Percentiles rank a stretch among this genome's conserved stretches.
Conservation (phyloP, 2,797 vertebrate genomes). For the Takifugu rubripes region DNA sequence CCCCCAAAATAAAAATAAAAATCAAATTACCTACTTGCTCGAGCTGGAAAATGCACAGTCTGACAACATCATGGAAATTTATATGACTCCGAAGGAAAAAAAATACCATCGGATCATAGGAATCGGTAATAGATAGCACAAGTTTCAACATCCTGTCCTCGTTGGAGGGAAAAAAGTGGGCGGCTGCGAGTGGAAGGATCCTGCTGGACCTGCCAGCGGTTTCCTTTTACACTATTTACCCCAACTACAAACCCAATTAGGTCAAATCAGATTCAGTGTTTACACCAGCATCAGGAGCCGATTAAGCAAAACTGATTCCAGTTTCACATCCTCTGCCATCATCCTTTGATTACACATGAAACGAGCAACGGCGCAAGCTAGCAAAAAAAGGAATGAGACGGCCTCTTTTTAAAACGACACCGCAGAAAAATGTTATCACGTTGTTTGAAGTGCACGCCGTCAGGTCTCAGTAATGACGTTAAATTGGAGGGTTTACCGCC, state of each 20-base stretch:
- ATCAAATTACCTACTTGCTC: constrained; percentile 50
- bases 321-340: constrained; percentile 51
- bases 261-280: constrained; percentile 70
- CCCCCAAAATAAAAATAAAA: constrained; percentile 12
- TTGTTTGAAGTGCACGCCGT: too few species aligned
- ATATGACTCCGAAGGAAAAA: constrained; percentile 44
- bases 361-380: constrained; percentile 9
- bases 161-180: constrained; percentile 20
- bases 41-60: constrained; percentile 34
- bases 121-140: constrained; percentile 14
- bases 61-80: constrained; percentile 49
- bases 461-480: too few species aligned
- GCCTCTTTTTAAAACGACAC: too few species aligned
- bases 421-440: too few species aligned
- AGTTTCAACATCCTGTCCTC: constrained; percentile 31
- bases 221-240: constrained; percentile 71
- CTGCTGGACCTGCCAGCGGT: constrained; percentile 55
- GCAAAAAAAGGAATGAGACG: background rate
- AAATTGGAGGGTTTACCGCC: too few species aligned
- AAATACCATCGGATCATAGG: constrained; percentile 11
- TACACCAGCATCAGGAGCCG: constrained; percentile 67
- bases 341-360: too few species aligned
- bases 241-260: constrained; percentile 72
- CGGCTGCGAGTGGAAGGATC: constrained; percentile 18
- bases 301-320: constrained; percentile 63